Evolutionary conservation across 2,888 invertebrate species (phyloP).

Genomic region (Archaeoteleia sp.): DNA sequence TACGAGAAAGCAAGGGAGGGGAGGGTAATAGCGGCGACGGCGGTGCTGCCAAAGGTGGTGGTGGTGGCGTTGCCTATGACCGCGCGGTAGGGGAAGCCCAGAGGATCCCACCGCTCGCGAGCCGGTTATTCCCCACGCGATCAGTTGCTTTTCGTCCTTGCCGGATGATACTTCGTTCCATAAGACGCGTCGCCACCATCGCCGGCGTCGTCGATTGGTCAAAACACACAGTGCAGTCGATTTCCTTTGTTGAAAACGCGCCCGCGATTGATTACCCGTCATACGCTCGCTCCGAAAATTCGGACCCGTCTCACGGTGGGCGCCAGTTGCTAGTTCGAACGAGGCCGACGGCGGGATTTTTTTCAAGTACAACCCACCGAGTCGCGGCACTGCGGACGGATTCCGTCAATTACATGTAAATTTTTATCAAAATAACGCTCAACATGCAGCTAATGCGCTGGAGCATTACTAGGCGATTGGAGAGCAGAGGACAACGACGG

Average conservation of each 20-base stretch:
- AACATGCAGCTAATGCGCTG: conserved; percentile 71
- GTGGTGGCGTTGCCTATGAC: conserved; percentile 35
- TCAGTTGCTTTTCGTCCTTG: conserved; percentile 71
- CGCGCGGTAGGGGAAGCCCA: conserved; percentile 22
- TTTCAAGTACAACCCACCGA: too few species aligned
- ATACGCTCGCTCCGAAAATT: too few species aligned
- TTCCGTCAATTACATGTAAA: too few species aligned
- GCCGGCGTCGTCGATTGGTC: conserved; percentile 13
- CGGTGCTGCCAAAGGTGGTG: conserved; percentile 45
- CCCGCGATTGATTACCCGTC: too few species aligned
- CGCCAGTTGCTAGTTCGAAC: too few species aligned
- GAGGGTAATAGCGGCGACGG: conserved; percentile 13
- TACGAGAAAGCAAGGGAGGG: conserved; percentile 13
- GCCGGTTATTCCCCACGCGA: conserved; percentile 65
- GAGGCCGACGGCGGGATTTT: too few species aligned
- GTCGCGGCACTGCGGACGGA: too few species aligned
- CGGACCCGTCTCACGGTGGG: too few species aligned
- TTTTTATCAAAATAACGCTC: conserved; percentile 21
- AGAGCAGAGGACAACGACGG: conserved; percentile 62
- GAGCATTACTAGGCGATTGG: conserved; percentile 70
- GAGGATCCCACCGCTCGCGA: conserved; percentile 47
- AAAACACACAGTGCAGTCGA: not conserved
- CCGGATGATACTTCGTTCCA: conserved; percentile 57
- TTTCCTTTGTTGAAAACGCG: too few species aligned
- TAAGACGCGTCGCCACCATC: conserved; percentile 3